phyloP scores from a whole-genome alignment of 35 echinoderm and acorn worm genomes.

The Ophioderma brevispina region DNA sequence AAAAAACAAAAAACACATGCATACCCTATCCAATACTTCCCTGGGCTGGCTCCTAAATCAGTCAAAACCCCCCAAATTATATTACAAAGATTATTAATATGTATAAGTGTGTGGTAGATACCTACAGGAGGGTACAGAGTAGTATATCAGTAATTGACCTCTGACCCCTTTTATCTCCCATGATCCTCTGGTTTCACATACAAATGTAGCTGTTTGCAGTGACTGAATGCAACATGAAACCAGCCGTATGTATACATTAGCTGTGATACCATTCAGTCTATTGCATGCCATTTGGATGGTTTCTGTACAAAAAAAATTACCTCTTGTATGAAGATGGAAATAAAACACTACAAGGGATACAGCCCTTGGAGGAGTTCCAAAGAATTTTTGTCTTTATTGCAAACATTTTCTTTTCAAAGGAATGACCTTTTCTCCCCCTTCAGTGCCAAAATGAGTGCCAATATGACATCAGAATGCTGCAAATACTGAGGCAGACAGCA shows the following conservation, averaged over 20 bases:
- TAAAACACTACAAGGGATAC: constrained; percentile 9
- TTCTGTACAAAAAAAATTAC: neutral
- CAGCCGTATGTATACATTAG: constrained; percentile 6
- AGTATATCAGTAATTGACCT: constrained; percentile 10
- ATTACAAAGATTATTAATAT: neutral
- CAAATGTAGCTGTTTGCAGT: constrained; percentile 8
- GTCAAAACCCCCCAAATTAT: neutral
- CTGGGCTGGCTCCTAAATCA: neutral
- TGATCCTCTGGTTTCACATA: constrained; percentile 1
- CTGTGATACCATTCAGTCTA: neutral
- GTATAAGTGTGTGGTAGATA: constrained; percentile 10
- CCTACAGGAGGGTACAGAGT: neutral
- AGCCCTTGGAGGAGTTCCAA: neutral
- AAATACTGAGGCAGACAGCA: too few relatives aligned
- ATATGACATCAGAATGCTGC: too few relatives aligned
- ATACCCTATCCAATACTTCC: neutral
- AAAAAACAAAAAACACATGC: neutral
- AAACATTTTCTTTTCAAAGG: too few relatives aligned
- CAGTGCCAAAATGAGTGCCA: too few relatives aligned
- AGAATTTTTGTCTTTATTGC: too few relatives aligned
- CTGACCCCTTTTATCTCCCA: neutral
- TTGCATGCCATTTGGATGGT: constrained; percentile 9
- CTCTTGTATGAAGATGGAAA: constrained; percentile 13
- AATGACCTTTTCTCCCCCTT: too few relatives aligned
- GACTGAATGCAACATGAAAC: constrained; percentile 2